Base-by-base conservation (phyloP, 2,888 invertebrate species). In the Plebejus melissa region DNA sequence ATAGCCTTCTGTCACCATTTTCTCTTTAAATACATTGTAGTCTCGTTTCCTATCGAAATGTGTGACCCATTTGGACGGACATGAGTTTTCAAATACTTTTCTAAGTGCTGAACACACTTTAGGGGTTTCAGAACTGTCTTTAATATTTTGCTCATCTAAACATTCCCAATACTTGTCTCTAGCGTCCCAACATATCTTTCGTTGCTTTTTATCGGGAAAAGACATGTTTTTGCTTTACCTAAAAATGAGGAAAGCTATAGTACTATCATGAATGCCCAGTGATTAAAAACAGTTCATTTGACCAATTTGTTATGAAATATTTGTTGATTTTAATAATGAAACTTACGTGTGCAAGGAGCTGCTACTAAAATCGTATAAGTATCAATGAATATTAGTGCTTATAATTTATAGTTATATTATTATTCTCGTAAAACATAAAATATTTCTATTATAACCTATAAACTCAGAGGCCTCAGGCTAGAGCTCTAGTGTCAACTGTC, bases 31-130 rank as follows among this genome's bases (percentile, higher is more conserved):
- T 84, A 97, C 95, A 83, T 98, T 94, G 89, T 97, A 98, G 82
- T 96, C 97, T 84, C 98, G 94, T 90, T 97, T 98, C 82, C 98
- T 95, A 92, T 98, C 98, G 88, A 99, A 99, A 91, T 99, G 98
- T 86, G 97, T 97, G 70, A 98, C 98, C 99, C 98, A 98, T 87
- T 97, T 97, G 1, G 94, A 87, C 1, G 97, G 97, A 85, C 98
- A 98, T 38, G 95, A 95, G 78, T 94, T 94, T 92, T 97, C 97
- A 86, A 96, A 98, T 74, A 95, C 80, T 90, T 96, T 95, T 80
- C 97, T 95, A 81, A 97, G 89, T 82, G 96, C 94, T 78, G 90
- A 87, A 88, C 98, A 98, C 78, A 89, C 92, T 81, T 91, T 93
- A 9, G 91, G 92, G 79, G 87, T 88, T 76, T 87, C 88, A 75